phyloP scores from a whole-genome alignment of 2,797 vertebrate species.

The Poecile montanus region DNA sequence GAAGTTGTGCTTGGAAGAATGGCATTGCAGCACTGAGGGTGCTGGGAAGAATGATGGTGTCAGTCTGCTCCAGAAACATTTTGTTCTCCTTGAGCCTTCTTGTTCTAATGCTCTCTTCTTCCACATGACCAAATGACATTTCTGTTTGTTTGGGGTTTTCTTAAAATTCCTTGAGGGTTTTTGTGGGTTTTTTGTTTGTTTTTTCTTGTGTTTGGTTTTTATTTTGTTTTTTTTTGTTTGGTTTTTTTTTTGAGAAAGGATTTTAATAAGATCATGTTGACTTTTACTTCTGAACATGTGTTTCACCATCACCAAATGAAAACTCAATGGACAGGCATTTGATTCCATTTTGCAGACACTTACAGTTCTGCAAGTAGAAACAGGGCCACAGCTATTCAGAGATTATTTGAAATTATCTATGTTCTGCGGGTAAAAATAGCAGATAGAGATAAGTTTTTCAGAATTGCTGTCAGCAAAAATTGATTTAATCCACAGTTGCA shows the following conservation, averaged over 20 bases:
- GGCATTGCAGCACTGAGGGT: neutral
- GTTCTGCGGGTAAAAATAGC: neutral
- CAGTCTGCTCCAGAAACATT: neutral
- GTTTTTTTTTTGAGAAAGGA: neutral
- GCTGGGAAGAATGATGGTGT: neutral
- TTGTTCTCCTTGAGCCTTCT: neutral
- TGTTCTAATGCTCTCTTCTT: neutral
- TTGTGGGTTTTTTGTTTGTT: neutral
- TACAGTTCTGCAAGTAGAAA: neutral
- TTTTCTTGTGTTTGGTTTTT: neutral
- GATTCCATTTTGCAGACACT: neutral
- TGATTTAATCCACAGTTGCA: neutral
- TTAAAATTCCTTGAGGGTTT: neutral
- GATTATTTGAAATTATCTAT: neutral
- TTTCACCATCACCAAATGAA: neutral
- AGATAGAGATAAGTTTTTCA: neutral
- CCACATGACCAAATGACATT: neutral
- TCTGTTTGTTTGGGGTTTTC: neutral
- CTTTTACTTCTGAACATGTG: neutral
- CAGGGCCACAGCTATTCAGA: neutral
- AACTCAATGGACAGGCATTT: neutral
- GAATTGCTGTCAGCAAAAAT: neutral
- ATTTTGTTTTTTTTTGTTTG: too few species aligned
- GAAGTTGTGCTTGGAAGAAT: neutral
- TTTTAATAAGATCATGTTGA: neutral